Percentiles rank a stretch among this genome's conserved stretches.
phyloP scores from a whole-genome alignment of 2,113 vertebrate genomes.

The Mormyrus iriodes region DNA sequence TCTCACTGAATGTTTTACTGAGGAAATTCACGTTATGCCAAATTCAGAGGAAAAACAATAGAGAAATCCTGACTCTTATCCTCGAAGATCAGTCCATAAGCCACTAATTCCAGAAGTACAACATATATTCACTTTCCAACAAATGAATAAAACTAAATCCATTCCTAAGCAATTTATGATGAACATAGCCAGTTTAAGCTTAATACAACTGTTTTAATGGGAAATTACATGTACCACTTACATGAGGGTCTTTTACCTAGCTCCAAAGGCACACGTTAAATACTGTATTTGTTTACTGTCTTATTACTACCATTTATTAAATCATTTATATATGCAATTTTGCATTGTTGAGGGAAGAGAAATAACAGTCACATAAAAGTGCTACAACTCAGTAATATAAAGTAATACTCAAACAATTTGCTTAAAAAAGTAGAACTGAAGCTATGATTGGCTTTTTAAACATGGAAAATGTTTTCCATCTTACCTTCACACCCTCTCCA shows the following conservation, averaged over 20 bases:
- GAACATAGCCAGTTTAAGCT: background rate
- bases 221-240: background rate
- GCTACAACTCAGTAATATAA: background rate
- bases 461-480: background rate
- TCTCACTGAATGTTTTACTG: background rate
- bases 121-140: background rate
- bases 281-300: background rate
- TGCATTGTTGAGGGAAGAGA: background rate
- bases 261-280: background rate
- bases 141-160: background rate
- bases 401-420: background rate
- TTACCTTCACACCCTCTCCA: conserved; percentile 48
- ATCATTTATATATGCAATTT: background rate
- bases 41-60: background rate
- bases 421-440: background rate
- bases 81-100: background rate
- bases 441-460: background rate
- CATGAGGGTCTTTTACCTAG: background rate
- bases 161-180: background rate
- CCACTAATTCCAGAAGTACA: background rate
- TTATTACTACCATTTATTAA: background rate
- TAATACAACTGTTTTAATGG: background rate
- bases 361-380: background rate
- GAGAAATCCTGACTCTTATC: background rate
- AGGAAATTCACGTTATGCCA: background rate